Conservation (phyloP, 2,113 vertebrate genomes). For the Turdus rufiventris region DNA sequence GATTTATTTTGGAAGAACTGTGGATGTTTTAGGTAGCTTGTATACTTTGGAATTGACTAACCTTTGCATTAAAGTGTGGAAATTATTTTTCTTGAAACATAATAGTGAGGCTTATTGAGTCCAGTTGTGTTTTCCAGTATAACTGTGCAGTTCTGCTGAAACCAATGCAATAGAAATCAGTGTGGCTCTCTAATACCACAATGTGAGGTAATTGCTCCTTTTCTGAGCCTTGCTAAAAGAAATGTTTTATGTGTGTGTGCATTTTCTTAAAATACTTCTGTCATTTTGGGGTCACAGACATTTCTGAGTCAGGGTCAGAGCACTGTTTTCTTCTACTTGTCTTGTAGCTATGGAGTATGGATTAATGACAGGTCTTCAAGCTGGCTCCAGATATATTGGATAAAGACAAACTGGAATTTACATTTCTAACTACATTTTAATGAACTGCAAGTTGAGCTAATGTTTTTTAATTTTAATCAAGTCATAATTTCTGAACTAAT, state of each 20-base stretch:
- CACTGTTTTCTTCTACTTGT: neutral
- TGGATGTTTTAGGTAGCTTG: neutral
- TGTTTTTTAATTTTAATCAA: conserved; percentile 50
- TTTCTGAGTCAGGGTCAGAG: neutral
- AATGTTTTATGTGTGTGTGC: neutral
- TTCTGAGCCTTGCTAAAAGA: neutral
- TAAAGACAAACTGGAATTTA: neutral
- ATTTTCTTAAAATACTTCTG: neutral
- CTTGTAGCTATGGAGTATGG: neutral
- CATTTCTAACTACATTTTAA: neutral
- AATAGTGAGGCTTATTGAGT: neutral
- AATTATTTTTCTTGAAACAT: neutral
- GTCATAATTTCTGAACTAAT: conserved; percentile 25
- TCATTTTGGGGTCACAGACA: neutral
- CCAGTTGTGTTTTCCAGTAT: neutral
- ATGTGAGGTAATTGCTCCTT: neutral
- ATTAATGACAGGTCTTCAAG: neutral
- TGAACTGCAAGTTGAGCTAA: neutral
- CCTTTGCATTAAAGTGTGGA: neutral
- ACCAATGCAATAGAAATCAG: neutral
- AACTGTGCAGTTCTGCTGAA: neutral
- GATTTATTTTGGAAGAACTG: neutral
- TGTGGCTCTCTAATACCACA: neutral
- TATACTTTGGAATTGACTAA: neutral
- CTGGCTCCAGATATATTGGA: neutral